Percentiles rank a stretch among this genome's conserved stretches.
phyloP scores from a whole-genome alignment of 2,113 vertebrate genomes.

The Orthonyx spaldingii region DNA sequence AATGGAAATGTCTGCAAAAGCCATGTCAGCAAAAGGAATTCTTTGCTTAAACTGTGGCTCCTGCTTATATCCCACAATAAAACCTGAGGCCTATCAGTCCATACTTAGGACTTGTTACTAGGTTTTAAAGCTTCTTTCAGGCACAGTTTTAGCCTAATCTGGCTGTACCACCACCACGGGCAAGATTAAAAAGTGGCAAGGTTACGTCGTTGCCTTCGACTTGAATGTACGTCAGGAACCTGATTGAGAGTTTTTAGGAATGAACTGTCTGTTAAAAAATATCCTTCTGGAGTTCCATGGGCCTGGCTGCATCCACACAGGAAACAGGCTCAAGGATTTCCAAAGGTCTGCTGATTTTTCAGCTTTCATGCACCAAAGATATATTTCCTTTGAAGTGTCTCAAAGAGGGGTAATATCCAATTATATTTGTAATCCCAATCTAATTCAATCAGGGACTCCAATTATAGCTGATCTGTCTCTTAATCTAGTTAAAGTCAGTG shows the following conservation, averaged over 20 bases:
- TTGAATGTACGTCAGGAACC: neutral
- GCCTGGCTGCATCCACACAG: neutral
- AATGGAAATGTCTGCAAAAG: constrained; percentile 52
- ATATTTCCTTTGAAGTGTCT: constrained; percentile 42
- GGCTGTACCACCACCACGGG: neutral
- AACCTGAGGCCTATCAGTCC: neutral
- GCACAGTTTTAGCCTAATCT: constrained; percentile 15
- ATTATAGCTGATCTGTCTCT: constrained; percentile 36
- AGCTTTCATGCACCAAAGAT: constrained; percentile 30
- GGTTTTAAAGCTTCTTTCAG: constrained; percentile 12
- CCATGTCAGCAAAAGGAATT: constrained; percentile 32
- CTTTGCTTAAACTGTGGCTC: neutral
- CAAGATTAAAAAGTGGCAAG: neutral
- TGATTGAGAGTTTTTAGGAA: neutral
- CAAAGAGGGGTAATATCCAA: constrained; percentile 42
- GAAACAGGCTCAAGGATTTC: constrained; percentile 30
- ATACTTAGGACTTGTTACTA: neutral
- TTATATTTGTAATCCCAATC: constrained; percentile 59
- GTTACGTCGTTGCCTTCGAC: neutral
- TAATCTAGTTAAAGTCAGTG: constrained; percentile 53
- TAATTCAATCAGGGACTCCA: constrained; percentile 54
- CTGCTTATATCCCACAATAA: constrained; percentile 14
- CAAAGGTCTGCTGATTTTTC: constrained; percentile 45
- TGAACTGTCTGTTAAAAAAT: neutral
- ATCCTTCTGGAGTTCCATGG: neutral